Base-by-base conservation (phyloP, 2,888 invertebrate genomes). In the Acrobasis consociella region DNA sequence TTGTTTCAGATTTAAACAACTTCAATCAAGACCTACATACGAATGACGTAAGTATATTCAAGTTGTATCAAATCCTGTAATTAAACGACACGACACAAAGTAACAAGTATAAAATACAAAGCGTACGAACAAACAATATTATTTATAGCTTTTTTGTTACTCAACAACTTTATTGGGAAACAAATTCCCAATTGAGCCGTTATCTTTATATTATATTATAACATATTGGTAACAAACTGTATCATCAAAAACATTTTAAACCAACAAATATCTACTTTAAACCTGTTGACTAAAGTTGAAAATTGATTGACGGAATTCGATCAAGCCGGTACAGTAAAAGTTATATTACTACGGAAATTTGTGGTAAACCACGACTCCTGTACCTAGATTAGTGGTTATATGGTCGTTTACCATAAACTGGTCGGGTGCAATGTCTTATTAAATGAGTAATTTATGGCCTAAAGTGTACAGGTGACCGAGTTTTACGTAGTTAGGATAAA, bases 351-450 rank as follows among this genome's bases (percentile, higher is more conserved):
- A 71, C 71, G 81, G 79, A 76, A 74, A 75, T 77, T 79, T 80
- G 84, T 78, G 82, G 83, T 74, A 64, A 67, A 67, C 80, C 80
- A 61, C 72, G 63, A 62, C 58, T 62, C 11, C 70, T 73, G 38
- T 55, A 74, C 73, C 72, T 69, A 71, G 71, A 71, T 76, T 71
- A 77, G 67, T 69, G 66, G 60, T 60, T 38, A 42, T 50, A 59
- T 49, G 62, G 62, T 60, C 58, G 49, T 55, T 60, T 60, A 60
- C 60, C 42, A 59, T 59, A 60, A 59, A 53, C 15, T 16, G 49
- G 53, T 3, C 11, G 31, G 31, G 46, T 60, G 46, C 52, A 31
- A 59, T 63, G 53, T 17, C n/a, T 37, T 37, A 37, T 59, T 59
- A 58, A 51, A 58, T 51, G 49, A 64, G 39, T 39, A 42, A 56